Percentiles rank a stretch among this genome's conserved stretches.
phyloP scores from a whole-genome alignment of 2,797 vertebrate genomes.

The Ciconia nigra region DNA sequence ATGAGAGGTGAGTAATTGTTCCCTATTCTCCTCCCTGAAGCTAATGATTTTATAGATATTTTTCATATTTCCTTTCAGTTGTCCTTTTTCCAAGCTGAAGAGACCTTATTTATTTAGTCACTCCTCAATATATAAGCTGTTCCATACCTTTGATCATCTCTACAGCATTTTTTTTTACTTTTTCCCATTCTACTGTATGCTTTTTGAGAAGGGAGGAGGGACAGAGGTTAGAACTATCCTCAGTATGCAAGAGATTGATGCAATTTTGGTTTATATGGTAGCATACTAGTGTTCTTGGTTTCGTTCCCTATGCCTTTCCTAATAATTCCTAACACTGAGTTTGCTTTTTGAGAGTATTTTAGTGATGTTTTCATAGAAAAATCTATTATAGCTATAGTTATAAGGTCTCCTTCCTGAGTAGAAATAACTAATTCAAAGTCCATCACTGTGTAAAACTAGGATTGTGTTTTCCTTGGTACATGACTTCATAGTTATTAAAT shows the following conservation, averaged over 20 bases:
- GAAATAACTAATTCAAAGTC: not conserved
- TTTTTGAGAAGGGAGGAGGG: not conserved
- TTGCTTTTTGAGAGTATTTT: not conserved
- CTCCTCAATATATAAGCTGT: not conserved
- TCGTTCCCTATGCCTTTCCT: not conserved
- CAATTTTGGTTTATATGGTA: not conserved
- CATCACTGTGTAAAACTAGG: not conserved
- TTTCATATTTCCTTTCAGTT: not conserved
- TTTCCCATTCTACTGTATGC: not conserved
- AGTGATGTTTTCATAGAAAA: not conserved
- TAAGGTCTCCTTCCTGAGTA: not conserved
- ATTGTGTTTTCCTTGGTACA: not conserved
- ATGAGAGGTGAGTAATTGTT: not conserved
- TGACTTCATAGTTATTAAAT: not conserved
- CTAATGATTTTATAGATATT: not conserved
- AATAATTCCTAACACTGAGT: not conserved
- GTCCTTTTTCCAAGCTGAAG: not conserved
- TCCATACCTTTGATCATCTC: not conserved
- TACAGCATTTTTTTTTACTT: not conserved
- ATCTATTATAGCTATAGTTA: not conserved
- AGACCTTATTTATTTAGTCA: not conserved
- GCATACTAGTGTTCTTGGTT: not conserved
- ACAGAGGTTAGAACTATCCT: not conserved
- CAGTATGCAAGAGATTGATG: not conserved
- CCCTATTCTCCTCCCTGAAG: not conserved